These are phyloP conservation scores for Bombus confusus DNA, from an alignment of 1,140 invertebrate species.

Conservation along the genomic window DNA sequence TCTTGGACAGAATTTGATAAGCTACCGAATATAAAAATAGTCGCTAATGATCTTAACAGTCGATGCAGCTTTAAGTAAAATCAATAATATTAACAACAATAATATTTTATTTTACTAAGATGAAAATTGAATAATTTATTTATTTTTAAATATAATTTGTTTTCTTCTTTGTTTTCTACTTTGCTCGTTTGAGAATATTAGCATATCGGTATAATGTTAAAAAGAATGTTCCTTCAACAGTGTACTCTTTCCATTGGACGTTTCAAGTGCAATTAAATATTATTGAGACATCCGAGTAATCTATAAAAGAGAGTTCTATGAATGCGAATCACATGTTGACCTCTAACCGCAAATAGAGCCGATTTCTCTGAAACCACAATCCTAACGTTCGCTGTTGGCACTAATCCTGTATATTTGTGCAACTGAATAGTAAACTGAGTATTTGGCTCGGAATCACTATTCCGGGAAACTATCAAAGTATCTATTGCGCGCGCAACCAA, in stretches of 20 bases:
- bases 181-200: too few species aligned
- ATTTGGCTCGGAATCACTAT: constrained; percentile 22
- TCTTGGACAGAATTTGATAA: too few species aligned
- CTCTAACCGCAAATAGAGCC: constrained; percentile 24
- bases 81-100: too few species aligned
- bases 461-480: constrained; percentile 30
- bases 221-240: too few species aligned
- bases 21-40: too few species aligned
- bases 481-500: background rate
- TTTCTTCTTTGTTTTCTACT: too few species aligned
- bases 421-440: background rate
- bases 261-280: background rate
- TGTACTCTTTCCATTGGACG: background rate
- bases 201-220: too few species aligned
- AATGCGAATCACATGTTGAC: constrained; percentile 21
- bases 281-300: background rate
- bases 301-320: constrained; percentile 12
- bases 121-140: too few species aligned
- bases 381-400: constrained; percentile 14
- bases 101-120: too few species aligned
- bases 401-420: constrained; percentile 26
- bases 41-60: too few species aligned
- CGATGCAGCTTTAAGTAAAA: too few species aligned
- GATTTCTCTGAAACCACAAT: constrained; percentile 35
- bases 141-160: too few species aligned